Evolutionary conservation across 1,140 invertebrate species (phyloP).

Genomic region (Drosophila setifemur): DNA sequence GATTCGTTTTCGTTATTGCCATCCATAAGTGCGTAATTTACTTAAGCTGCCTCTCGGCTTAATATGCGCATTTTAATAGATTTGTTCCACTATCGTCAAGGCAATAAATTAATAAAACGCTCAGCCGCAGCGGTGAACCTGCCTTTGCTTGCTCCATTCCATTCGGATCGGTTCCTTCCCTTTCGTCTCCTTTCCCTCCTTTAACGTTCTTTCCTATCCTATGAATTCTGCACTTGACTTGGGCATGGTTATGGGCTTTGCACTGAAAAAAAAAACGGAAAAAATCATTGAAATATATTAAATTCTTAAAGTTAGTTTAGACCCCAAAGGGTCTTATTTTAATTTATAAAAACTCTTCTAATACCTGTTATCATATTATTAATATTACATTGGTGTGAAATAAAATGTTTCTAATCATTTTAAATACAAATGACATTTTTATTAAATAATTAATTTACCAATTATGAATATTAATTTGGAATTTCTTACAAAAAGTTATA

Average conservation of each 20-base stretch:
- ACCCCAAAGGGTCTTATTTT: too few relatives aligned
- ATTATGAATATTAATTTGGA: too few relatives aligned
- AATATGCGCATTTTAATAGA: slow-evolving; percentile 81
- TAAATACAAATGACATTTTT: too few relatives aligned
- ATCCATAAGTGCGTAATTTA: slow-evolving; percentile 79
- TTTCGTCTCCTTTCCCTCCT: slow-evolving; percentile 6
- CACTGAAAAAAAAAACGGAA: slow-evolving; percentile 5
- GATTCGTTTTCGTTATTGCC: slow-evolving; percentile 31
- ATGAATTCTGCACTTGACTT: slow-evolving; percentile 35
- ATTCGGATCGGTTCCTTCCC: not conserved
- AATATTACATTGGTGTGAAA: too few relatives aligned
- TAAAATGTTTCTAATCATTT: too few relatives aligned
- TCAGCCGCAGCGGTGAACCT: slow-evolving; percentile 13
- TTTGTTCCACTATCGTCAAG: slow-evolving; percentile 81
- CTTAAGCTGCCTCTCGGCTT: slow-evolving; percentile 79
- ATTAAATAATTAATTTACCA: too few relatives aligned
- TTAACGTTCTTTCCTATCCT: not conserved
- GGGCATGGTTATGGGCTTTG: not conserved
- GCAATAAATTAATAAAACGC: slow-evolving; percentile 79
- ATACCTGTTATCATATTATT: too few relatives aligned
- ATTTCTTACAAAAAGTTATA: too few relatives aligned
- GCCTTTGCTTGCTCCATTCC: slow-evolving; percentile 1
- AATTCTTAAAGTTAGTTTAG: too few relatives aligned
- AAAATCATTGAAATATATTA: too few relatives aligned
- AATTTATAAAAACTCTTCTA: too few relatives aligned